These are phyloP conservation scores for Lasiommata megera DNA, from an alignment of 2,888 invertebrate species.

Conservation along the genomic window DNA sequence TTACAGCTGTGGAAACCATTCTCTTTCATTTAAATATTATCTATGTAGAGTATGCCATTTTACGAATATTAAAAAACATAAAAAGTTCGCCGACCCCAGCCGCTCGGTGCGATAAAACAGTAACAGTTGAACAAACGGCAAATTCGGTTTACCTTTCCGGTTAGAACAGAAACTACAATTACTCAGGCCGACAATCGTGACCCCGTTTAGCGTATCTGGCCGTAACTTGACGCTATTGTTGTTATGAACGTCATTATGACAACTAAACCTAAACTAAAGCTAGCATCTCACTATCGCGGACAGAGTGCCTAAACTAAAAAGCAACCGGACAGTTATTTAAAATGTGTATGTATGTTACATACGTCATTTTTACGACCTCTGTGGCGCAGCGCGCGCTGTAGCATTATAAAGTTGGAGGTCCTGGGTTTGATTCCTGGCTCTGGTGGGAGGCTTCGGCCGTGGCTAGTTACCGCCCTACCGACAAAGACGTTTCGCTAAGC, in stretches of 20 bases:
- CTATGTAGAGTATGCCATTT: not conserved
- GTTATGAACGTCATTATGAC: not conserved
- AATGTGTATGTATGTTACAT: too few species aligned
- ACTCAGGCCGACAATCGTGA: slow-evolving; percentile 42
- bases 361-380: too few species aligned
- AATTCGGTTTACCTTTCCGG: slow-evolving; percentile 43
- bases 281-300: too few species aligned
- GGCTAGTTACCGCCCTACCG: too few species aligned
- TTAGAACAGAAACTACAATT: slow-evolving; percentile 56
- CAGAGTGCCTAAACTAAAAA: too few species aligned
- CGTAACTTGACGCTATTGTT: slow-evolving; percentile 3
- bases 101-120: slow-evolving; percentile 5
- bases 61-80: slow-evolving; percentile 8
- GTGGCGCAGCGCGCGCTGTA: too few species aligned
- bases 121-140: slow-evolving; percentile 20
- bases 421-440: too few species aligned
- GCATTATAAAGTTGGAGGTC: too few species aligned
- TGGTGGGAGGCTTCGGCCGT: too few species aligned
- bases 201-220: slow-evolving; percentile 25
- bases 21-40: not conserved
- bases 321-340: too few species aligned
- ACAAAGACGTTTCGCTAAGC: too few species aligned
- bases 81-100: slow-evolving; percentile 4
- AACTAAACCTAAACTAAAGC: too few species aligned
- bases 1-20: not conserved